These are phyloP conservation scores for Semotilus atromaculatus DNA, from an alignment of 2,797 vertebrate genomes.

Conservation along the genomic window DNA sequence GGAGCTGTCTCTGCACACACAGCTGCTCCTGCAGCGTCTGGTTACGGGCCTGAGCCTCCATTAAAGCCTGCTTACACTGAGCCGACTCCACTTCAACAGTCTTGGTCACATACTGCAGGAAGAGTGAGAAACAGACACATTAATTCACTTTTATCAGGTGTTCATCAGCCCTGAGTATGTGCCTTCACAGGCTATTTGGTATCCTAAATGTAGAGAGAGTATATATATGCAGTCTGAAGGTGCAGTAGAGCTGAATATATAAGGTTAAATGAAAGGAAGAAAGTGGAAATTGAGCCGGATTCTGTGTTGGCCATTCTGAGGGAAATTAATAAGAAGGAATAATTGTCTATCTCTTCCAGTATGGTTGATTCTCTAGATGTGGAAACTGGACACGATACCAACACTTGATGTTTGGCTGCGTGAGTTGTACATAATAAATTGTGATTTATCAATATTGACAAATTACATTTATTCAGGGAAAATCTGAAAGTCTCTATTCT, in stretches of 20 bases:
- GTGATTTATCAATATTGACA: too few species aligned
- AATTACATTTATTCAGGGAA: background rate
- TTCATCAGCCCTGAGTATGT: background rate
- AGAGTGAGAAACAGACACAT: background rate
- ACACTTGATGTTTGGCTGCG: background rate
- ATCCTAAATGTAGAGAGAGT: background rate
- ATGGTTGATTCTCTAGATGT: too few species aligned
- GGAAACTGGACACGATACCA: background rate
- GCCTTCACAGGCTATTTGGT: background rate
- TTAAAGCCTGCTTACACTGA: constrained; percentile 81
- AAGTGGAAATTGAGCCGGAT: background rate
- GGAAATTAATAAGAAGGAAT: background rate
- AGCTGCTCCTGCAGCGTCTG: constrained; percentile 90
- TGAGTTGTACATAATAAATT: background rate
- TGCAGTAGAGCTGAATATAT: background rate
- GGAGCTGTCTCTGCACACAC: constrained; percentile 84
- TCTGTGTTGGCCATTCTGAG: background rate
- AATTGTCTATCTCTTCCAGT: background rate
- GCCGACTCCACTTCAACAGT: constrained; percentile 86
- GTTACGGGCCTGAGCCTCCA: constrained; percentile 83
- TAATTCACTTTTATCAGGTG: background rate
- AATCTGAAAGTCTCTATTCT: background rate
- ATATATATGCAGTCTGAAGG: background rate
- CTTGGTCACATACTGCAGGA: constrained; percentile 82
- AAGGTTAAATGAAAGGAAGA: background rate